These are phyloP conservation scores for Acipenser oxyrinchus DNA, from an alignment of 2,797 vertebrate species.

Conservation along the genomic window DNA sequence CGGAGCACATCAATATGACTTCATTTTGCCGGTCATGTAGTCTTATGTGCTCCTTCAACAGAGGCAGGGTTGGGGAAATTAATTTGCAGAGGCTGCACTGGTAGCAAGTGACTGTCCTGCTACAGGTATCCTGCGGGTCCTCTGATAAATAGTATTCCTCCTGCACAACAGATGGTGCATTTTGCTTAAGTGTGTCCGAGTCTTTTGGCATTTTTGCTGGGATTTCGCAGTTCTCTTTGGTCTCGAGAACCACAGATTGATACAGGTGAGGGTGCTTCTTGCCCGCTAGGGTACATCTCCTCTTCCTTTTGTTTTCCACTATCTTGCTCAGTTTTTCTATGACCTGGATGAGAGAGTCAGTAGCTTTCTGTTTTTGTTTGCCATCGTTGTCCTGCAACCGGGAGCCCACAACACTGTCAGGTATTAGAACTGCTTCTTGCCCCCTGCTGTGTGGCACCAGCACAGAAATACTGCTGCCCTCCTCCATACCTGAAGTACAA, in stretches of 20 bases:
- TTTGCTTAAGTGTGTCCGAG: slow-evolving; percentile 17
- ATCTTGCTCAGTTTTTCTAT: slow-evolving; percentile 96
- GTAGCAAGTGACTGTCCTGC: slow-evolving; percentile 74
- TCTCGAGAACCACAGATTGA: slow-evolving; percentile 29
- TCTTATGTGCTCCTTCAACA: slow-evolving; percentile 79
- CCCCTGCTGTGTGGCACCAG: slow-evolving; percentile 63
- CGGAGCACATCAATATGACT: slow-evolving; percentile 66
- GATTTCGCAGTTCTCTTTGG: slow-evolving; percentile 36
- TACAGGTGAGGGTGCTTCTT: slow-evolving; percentile 68
- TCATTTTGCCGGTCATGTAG: slow-evolving; percentile 75
- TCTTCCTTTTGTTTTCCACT: slow-evolving; percentile 78
- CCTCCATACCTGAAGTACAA: slow-evolving; percentile 75
- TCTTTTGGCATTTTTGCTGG: slow-evolving; percentile 56
- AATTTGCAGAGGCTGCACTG: slow-evolving; percentile 89
- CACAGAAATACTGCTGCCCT: slow-evolving; percentile 65
- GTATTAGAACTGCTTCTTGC: slow-evolving; percentile 54
- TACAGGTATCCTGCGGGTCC: slow-evolving; percentile 30
- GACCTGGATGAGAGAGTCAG: slow-evolving; percentile 86
- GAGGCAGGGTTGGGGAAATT: slow-evolving; percentile 69
- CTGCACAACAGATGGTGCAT: slow-evolving; percentile 19
- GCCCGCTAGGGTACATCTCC: slow-evolving; percentile 64
- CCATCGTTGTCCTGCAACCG: slow-evolving; percentile 42
- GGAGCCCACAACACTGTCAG: slow-evolving; percentile 47
- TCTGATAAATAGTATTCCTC: slow-evolving; percentile 33
- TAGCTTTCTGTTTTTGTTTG: slow-evolving; percentile 61